Evolutionary conservation across 2,888 invertebrate genomes (phyloP), one percentile per base, ranked within the genome.

Genomic region (Nomada goodeniana): DNA sequence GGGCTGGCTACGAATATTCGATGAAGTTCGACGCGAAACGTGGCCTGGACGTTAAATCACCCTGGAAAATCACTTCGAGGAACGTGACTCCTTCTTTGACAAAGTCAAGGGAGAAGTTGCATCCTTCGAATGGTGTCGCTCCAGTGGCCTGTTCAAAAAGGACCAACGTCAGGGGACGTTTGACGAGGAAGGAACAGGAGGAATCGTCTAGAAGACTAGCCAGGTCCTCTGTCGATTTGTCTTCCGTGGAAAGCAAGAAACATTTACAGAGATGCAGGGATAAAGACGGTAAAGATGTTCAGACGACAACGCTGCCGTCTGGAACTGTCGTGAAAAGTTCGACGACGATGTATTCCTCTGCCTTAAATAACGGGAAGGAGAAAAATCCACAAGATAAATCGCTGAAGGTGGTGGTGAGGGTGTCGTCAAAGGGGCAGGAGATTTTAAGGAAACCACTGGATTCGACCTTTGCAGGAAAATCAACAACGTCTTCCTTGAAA

Each of bases 171-270:
- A 79, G 86, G 57, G 65, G 70, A 36, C 90, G 89, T 13, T 84
- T 86, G 76, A 87, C 88, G 0, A 92, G 80, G 67, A 92, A 87
- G 68, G 92, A 92, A 15, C 85, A 91, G 63, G 90, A 89, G 20
- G 90, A 92, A 10, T 89, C 88, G 55, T 90, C 88, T 9, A 88
- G 86, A 50, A 90, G 92, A 83, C 90, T 94, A 47, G 92, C 94
- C 67, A 94, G 94, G 84, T 94, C 70, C 1, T 23, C 50, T 2
- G 7, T 13, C 1, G 70, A 60, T 36, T 60, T 95, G 57, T 96
- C 96, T 0, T 95, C 96, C 0, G 94, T 94, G 42, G 95, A 96
- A 89, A 94, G 78, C 94, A 94, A 13, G n/a, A 85, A 68, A 71
- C 87, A 82, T 69, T 83, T 87, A 69, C 87, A 86, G 55, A 91